phyloP scores from a whole-genome alignment of 2,113 vertebrate genomes.

The Monarcha castaneiventris region DNA sequence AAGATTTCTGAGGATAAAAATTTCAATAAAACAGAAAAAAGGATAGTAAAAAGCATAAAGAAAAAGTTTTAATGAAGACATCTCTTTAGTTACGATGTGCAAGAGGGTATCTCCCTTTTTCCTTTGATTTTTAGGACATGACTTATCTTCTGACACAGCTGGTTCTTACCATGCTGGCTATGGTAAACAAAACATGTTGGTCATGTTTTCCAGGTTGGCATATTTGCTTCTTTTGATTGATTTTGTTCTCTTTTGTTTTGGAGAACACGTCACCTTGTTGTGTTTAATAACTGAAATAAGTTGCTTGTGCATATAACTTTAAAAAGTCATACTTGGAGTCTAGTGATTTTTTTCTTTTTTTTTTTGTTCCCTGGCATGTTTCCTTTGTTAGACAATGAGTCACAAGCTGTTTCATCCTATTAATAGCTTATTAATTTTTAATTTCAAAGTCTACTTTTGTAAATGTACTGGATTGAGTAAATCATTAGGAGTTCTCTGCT shows the following conservation, averaged over 20 bases:
- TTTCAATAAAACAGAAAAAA: not conserved
- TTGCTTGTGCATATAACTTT: not conserved
- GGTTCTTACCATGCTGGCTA: not conserved
- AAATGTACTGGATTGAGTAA: slow-evolving; percentile 19
- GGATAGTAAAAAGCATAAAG: not conserved
- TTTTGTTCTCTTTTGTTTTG: not conserved
- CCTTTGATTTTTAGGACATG: not conserved
- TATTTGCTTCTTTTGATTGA: not conserved
- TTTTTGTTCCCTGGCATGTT: not conserved
- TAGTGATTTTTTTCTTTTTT: not conserved
- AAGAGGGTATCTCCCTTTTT: not conserved
- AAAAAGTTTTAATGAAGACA: not conserved
- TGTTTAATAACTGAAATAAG: not conserved
- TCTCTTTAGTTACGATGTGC: not conserved
- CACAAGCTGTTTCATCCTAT: slow-evolving; percentile 37
- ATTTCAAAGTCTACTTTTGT: slow-evolving; percentile 13
- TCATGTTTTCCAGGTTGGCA: not conserved
- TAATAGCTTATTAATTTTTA: slow-evolving; percentile 52
- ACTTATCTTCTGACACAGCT: not conserved
- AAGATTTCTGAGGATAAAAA: not conserved
- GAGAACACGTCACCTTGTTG: not conserved
- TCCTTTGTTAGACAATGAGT: slow-evolving; percentile 43
- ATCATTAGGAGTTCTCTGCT: not conserved
- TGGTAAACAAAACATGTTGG: not conserved
- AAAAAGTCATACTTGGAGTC: not conserved